Evolutionary conservation across 2,888 invertebrate genomes (phyloP).

Genomic region (Cheilosia soror): DNA sequence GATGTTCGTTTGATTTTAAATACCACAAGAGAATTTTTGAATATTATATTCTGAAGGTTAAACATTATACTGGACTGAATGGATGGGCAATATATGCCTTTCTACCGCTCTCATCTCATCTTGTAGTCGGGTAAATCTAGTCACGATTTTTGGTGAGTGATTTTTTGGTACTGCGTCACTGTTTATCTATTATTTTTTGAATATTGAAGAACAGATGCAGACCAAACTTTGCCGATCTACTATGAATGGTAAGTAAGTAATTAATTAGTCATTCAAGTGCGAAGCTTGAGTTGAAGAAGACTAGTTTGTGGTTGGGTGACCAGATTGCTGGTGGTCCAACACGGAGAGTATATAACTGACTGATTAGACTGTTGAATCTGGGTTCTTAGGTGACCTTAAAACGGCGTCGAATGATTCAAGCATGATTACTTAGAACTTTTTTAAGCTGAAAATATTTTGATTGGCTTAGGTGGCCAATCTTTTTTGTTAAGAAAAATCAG

Average conservation of each 20-base stretch:
- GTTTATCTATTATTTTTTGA: neutral
- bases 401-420: neutral
- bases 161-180: conserved; percentile 4
- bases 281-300: neutral
- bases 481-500: too few species aligned
- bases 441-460: too few species aligned
- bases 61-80: conserved; percentile 14
- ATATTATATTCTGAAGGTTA: conserved; percentile 66
- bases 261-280: conserved; percentile 38
- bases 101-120: conserved; percentile 17
- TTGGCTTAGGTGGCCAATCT: too few species aligned
- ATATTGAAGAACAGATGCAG: conserved; percentile 18
- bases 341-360: neutral
- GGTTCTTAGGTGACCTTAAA: conserved; percentile 26
- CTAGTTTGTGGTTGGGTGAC: too few species aligned
- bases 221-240: neutral
- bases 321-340: neutral
- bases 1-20: neutral
- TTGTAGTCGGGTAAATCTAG: neutral
- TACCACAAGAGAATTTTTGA: conserved; percentile 39
- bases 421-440: too few species aligned
- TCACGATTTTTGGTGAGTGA: conserved; percentile 1
- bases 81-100: conserved; percentile 28
- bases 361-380: neutral
- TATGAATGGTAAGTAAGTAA: conserved; percentile 16